phyloP scores from a whole-genome alignment of 2,888 invertebrate species.

The Corythucha ciliata region DNA sequence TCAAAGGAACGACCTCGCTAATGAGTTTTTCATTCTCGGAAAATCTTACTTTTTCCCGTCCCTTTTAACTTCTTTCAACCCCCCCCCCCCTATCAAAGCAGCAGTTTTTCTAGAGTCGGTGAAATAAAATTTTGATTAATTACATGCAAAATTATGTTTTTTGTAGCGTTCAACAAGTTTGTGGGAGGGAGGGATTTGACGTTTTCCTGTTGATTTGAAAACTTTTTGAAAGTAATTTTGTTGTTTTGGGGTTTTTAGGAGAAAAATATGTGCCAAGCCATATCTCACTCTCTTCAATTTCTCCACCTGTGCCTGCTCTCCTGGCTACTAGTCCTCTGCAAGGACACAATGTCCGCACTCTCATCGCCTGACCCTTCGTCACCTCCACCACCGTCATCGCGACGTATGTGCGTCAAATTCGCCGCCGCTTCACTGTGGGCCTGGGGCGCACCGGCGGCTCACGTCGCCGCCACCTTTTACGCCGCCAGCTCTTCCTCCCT shows the following conservation, averaged over 20 bases:
- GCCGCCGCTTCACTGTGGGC: constrained; percentile 19
- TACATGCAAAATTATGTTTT: too few relatives aligned
- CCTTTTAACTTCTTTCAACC: too few relatives aligned
- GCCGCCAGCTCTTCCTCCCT: constrained; percentile 4
- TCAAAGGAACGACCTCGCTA: too few relatives aligned
- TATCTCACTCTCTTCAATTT: constrained; percentile 27
- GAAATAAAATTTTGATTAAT: too few relatives aligned
- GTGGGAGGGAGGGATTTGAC: too few relatives aligned
- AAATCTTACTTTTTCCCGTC: too few relatives aligned
- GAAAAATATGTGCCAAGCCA: constrained; percentile 24
- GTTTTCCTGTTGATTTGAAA: too few relatives aligned
- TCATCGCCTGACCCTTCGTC: constrained; percentile 9
- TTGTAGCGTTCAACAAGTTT: too few relatives aligned
- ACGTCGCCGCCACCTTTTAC: constrained; percentile 21
- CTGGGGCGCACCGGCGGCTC: constrained; percentile 25
- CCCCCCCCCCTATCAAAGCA: too few relatives aligned
- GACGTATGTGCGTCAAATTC: constrained; percentile 22
- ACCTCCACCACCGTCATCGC: constrained; percentile 11
- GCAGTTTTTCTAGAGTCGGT: too few relatives aligned
- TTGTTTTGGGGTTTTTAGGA: constrained; percentile 21
- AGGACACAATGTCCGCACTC: constrained; percentile 23
- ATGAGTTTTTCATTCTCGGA: too few relatives aligned
- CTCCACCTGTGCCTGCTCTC: constrained; percentile 26
- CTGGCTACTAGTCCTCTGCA: constrained; percentile 26
- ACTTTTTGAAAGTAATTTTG: too few relatives aligned